Conservation (phyloP, 2,888 invertebrate species). For the Oxycera nigricornis region DNA sequence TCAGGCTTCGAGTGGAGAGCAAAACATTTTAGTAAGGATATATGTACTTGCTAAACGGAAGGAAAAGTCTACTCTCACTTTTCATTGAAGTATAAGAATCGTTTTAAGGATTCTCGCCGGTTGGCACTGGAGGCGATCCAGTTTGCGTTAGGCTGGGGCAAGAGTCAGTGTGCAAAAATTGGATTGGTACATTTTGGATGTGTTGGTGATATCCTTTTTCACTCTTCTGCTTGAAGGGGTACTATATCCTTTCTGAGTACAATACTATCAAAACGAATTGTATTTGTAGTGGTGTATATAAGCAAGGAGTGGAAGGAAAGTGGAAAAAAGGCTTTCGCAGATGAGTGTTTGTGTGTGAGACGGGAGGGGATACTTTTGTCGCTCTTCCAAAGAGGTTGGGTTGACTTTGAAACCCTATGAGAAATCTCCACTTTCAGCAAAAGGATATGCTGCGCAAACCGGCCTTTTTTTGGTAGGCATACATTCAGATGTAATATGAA, state of each 20-base stretch:
- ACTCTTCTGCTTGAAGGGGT: neutral
- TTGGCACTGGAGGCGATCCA: neutral
- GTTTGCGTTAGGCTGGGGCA: neutral
- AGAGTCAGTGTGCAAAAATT: neutral
- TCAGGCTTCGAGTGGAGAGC: neutral
- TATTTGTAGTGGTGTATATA: conserved; percentile 6
- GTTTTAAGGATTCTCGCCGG: neutral
- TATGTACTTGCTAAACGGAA: neutral
- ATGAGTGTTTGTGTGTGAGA: conserved; percentile 14
- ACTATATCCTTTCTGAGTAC: conserved; percentile 13
- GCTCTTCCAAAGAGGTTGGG: conserved; percentile 9
- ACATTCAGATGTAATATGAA: neutral
- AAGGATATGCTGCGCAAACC: conserved; percentile 40
- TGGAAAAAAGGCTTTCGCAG: too few species aligned
- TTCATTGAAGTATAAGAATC: neutral
- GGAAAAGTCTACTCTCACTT: conserved; percentile 35
- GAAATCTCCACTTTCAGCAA: conserved; percentile 2
- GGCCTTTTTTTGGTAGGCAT: conserved; percentile 10
- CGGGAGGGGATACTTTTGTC: conserved; percentile 14
- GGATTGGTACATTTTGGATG: too few species aligned
- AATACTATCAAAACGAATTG: conserved; percentile 1
- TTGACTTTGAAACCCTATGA: conserved; percentile 29
- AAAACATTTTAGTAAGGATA: conserved; percentile 10
- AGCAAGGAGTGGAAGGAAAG: neutral
- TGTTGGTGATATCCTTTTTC: conserved; percentile 4